Conservation (phyloP, 2,888 invertebrate species). For the Podabrus alpinus region DNA sequence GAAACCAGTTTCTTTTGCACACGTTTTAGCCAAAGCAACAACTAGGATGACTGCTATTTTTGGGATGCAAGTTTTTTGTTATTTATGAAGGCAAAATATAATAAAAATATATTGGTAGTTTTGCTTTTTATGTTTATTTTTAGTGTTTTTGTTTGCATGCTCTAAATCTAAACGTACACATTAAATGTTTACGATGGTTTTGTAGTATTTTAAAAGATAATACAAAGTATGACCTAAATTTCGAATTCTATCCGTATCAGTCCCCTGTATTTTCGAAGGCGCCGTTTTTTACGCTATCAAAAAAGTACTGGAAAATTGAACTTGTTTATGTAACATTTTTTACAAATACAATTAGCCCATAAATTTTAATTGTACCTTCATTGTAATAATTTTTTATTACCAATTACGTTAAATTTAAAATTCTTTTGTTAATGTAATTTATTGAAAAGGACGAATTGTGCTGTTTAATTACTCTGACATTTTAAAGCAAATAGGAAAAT, state of each 20-base stretch:
- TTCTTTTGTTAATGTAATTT: background rate
- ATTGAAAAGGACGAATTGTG: background rate
- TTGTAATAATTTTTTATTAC: background rate
- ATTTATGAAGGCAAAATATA: background rate
- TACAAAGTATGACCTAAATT: background rate
- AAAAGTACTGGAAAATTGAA: background rate
- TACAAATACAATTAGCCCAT: background rate
- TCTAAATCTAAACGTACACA: background rate
- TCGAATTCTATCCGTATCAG: background rate
- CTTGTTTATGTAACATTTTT: background rate
- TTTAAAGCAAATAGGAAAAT: background rate
- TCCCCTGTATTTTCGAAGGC: background rate
- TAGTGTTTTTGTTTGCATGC: background rate
- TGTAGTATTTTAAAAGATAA: background rate
- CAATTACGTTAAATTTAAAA: background rate
- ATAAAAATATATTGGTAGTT: background rate
- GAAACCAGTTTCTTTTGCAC: background rate
- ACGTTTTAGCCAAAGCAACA: background rate
- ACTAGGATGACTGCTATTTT: background rate
- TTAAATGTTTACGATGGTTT: background rate
- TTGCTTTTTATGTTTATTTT: background rate
- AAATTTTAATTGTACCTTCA: background rate
- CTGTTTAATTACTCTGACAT: background rate
- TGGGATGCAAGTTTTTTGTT: background rate
- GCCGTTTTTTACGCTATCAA: background rate